Percentiles rank a stretch among this genome's conserved stretches.
Conservation (phyloP, 2,888 invertebrate genomes). For the Carterocephalus palaemon region DNA sequence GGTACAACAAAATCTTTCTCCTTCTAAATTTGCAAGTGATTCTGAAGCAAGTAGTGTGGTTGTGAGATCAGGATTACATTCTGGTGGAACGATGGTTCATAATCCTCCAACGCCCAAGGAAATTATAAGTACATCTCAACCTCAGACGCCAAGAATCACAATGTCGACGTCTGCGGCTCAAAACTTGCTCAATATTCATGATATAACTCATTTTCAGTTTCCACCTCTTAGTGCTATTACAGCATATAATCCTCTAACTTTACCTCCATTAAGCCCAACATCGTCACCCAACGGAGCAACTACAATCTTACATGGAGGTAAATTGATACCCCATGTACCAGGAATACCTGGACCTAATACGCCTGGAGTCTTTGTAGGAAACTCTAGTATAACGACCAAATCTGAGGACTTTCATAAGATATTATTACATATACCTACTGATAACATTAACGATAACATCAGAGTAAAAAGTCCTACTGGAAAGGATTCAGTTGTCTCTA, state of each 20-base stretch:
- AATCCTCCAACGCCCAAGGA: slow-evolving; percentile 78
- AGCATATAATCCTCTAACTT: slow-evolving; percentile 83
- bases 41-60: slow-evolving; percentile 83
- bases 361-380: slow-evolving; percentile 63
- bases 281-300: slow-evolving; percentile 78
- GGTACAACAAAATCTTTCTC: slow-evolving; percentile 70
- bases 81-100: slow-evolving; percentile 88
- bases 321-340: slow-evolving; percentile 90
- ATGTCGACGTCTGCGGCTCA: slow-evolving; percentile 64
- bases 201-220: slow-evolving; percentile 79
- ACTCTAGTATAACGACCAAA: slow-evolving; percentile 44
- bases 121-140: slow-evolving; percentile 55
- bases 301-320: slow-evolving; percentile 83
- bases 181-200: slow-evolving; percentile 74
- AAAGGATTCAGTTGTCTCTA: slow-evolving; percentile 41
- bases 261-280: slow-evolving; percentile 76
- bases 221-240: slow-evolving; percentile 84
- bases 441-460: slow-evolving; percentile 42
- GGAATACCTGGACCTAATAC: slow-evolving; percentile 91
- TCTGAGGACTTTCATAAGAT: slow-evolving; percentile 45
- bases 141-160: slow-evolving; percentile 77
- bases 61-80: slow-evolving; percentile 88
- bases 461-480: slow-evolving; percentile 39
- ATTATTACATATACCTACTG: slow-evolving; percentile 40
- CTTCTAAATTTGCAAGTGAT: slow-evolving; percentile 62